phyloP scores from a whole-genome alignment of 92 coral and sea anemone species.

The Epizoanthus illoricatus region DNA sequence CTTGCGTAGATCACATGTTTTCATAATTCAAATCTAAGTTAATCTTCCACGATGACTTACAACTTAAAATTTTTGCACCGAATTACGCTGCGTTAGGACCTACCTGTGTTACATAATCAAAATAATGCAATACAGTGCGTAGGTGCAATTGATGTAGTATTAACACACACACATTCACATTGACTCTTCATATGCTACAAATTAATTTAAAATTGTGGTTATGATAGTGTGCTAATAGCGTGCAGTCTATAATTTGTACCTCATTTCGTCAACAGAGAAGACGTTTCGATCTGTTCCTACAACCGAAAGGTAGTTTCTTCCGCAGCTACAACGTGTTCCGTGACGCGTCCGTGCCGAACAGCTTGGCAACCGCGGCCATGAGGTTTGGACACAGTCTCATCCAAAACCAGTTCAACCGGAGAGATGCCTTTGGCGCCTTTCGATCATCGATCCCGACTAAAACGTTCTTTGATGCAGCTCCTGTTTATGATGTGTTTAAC shows the following conservation, averaged over 20 bases:
- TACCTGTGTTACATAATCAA: too few species aligned
- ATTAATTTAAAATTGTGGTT: too few species aligned
- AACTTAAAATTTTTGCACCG: too few species aligned
- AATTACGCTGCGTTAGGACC: too few species aligned
- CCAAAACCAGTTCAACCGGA: slow-evolving; percentile 19
- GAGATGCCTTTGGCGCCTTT: neutral
- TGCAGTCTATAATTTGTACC: neutral
- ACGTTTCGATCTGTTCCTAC: neutral
- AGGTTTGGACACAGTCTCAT: slow-evolving; percentile 50
- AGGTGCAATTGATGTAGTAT: too few species aligned
- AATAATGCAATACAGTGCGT: too few species aligned
- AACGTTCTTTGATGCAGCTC: slow-evolving; percentile 38
- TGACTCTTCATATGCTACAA: too few species aligned
- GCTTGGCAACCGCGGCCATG: slow-evolving; percentile 47
- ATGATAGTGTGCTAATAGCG: too few species aligned
- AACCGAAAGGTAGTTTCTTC: slow-evolving; percentile 10
- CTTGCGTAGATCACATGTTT: too few species aligned
- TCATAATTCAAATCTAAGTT: too few species aligned
- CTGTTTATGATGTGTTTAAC: slow-evolving; percentile 11
- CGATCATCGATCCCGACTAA: slow-evolving; percentile 26
- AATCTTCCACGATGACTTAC: too few species aligned
- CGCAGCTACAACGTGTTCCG: slow-evolving; percentile 14
- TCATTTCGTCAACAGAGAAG: neutral
- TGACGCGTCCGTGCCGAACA: slow-evolving; percentile 27
- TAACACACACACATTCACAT: too few species aligned